Evolutionary conservation across 2,888 invertebrate species (phyloP).

Genomic region (Gortyna flavago): DNA sequence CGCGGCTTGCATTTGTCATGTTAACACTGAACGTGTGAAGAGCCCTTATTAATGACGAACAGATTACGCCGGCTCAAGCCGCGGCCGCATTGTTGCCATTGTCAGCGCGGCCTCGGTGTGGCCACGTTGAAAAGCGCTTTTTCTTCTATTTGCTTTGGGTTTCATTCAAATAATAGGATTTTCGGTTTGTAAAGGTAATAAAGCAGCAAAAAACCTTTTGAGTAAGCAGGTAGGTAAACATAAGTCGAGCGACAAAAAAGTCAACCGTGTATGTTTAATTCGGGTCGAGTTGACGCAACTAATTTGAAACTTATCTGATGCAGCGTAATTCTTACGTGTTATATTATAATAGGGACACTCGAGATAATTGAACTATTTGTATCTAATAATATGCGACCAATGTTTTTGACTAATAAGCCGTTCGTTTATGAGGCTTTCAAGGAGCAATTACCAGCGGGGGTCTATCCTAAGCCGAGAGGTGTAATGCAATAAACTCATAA

Average conservation of each 20-base stretch:
- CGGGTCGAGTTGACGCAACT: conserved; percentile 45
- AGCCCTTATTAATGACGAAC: conserved; percentile 87
- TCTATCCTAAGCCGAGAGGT: conserved; percentile 82
- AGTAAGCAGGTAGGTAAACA: conserved; percentile 67
- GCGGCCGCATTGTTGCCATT: conserved; percentile 79
- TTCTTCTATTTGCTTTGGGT: conserved; percentile 77
- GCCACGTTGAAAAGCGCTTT: conserved; percentile 76
- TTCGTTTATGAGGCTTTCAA: conserved; percentile 82
- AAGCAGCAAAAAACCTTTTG: conserved; percentile 64
- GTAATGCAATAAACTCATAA: conserved; percentile 88
- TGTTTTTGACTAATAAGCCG: conserved; percentile 79
- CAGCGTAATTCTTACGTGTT: conserved; percentile 31
- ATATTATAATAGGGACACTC: conserved; percentile 41
- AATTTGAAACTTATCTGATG: conserved; percentile 39
- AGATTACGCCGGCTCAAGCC: conserved; percentile 82
- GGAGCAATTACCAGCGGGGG: conserved; percentile 86
- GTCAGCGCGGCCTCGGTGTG: conserved; percentile 71
- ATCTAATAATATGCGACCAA: conserved; percentile 75
- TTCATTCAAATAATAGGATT: conserved; percentile 79
- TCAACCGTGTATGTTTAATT: conserved; percentile 53
- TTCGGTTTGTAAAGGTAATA: conserved; percentile 69
- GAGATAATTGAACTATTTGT: conserved; percentile 72
- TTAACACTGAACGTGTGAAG: conserved; percentile 89
- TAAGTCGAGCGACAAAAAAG: conserved; percentile 54
- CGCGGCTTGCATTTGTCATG: conserved; percentile 86